Percentiles rank a stretch among this genome's conserved stretches.
Conservation (phyloP, 2,113 vertebrate genomes). For the Saimiri boliviensis region DNA sequence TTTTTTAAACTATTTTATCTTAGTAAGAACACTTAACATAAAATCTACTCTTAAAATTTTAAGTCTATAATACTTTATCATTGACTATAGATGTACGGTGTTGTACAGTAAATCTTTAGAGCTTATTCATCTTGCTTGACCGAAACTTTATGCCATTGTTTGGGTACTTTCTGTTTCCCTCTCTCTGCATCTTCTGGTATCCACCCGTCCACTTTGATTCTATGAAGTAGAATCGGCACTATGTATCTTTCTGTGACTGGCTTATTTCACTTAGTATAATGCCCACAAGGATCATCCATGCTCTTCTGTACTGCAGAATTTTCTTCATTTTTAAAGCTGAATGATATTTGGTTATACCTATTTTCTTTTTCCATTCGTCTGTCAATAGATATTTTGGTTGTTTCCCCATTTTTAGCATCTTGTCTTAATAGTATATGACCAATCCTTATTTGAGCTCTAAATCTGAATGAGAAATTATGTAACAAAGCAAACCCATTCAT, state of each 20-base stretch:
- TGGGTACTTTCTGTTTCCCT: not conserved
- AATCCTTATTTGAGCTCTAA: not conserved
- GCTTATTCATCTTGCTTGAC: not conserved
- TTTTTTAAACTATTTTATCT: not conserved
- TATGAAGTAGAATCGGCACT: not conserved
- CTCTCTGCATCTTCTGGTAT: not conserved
- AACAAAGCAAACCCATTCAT: not conserved
- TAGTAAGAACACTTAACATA: not conserved
- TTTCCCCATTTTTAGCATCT: not conserved
- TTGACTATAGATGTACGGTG: not conserved
- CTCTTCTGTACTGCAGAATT: not conserved
- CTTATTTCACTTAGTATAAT: not conserved
- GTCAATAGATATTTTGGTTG: not conserved
- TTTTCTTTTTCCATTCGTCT: not conserved
- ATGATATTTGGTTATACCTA: not conserved
- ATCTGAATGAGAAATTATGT: not conserved
- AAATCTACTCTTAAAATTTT: not conserved
- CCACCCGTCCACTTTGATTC: not conserved
- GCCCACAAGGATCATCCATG: not conserved
- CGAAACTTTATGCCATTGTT: not conserved
- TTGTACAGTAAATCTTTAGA: not conserved
- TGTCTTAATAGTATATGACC: not conserved
- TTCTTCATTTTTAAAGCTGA: not conserved
- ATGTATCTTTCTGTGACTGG: not conserved
- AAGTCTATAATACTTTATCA: not conserved